Evolutionary conservation across 2,113 vertebrate genomes (phyloP).

Genomic region (Platichthys flesus): DNA sequence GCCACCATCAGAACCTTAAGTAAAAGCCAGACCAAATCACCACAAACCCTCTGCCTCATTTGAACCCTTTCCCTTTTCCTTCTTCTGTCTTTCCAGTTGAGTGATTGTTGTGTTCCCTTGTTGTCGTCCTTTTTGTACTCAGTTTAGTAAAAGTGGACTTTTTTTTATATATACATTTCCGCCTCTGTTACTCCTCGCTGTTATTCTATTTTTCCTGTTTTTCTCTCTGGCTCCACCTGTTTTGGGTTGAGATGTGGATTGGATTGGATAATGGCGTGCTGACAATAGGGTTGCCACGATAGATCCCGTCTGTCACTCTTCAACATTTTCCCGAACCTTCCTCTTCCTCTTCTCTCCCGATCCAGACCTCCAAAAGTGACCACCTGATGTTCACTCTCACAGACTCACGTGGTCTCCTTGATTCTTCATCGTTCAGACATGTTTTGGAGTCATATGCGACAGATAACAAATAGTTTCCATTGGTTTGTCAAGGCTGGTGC

Average conservation of each 20-base stretch:
- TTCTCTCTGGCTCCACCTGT: constrained; percentile 67
- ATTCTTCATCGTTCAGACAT: neutral
- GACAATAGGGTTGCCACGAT: constrained; percentile 98
- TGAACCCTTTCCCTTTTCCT: constrained; percentile 71
- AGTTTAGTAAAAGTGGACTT: constrained; percentile 25
- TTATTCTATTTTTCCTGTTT: constrained; percentile 78
- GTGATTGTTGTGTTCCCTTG: constrained; percentile 89
- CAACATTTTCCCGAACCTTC: constrained; percentile 17
- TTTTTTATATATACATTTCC: constrained; percentile 31
- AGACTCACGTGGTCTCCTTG: constrained; percentile 14
- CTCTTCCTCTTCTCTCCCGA: constrained; percentile 9
- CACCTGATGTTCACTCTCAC: constrained; percentile 13
- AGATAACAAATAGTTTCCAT: constrained; percentile 5
- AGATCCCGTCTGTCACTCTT: constrained; percentile 70
- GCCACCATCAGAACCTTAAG: constrained; percentile 83
- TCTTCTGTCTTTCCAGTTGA: constrained; percentile 82
- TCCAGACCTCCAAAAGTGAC: constrained; percentile 31
- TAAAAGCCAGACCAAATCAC: constrained; percentile 85
- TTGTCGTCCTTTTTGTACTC: constrained; percentile 49
- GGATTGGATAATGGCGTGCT: constrained; percentile 96
- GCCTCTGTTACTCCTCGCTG: constrained; percentile 82
- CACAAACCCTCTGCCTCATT: constrained; percentile 68
- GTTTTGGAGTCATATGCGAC: neutral
- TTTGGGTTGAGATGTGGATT: constrained; percentile 90
- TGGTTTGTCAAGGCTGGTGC: neutral